Base-by-base conservation (phyloP, 2,113 vertebrate genomes). In the Hemichromis elongatus region DNA sequence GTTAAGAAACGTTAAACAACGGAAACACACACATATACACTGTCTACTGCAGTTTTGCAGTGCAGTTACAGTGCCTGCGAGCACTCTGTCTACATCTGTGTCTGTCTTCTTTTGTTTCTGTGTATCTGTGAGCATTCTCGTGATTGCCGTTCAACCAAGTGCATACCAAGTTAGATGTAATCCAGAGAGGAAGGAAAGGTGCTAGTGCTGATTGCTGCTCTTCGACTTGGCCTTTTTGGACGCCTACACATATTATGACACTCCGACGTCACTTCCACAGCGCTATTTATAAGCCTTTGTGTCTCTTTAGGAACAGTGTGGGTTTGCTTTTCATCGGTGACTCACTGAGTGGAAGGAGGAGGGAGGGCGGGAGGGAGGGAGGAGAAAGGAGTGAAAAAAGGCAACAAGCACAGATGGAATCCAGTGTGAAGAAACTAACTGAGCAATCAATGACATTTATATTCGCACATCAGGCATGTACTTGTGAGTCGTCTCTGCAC, bases 241-340 rank as follows among this genome's bases (percentile, higher is more conserved):
- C 97, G 94, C 97, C 97, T 96, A 97, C 97, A 88, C 95, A 96
- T 97, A 89, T 93, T 89, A 92, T 97, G 97, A 96, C 94, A 95
- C 96, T 93, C 97, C 73, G 93, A 97, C 96, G 96, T 96, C 95
- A 96, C 96, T 97, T 96, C 96, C 96, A 96, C 96, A 95, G 93
- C 0, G 90, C 97, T 99, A 98, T 98, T 98, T 98, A 96, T 98
- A 96, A 90, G 93, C 94, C 95, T 97, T 97, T 97, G 96, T 98
- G 95, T 98, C 97, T 98, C 97, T 98, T 97, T 97, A 98, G 97
- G 96, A 99, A 97, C 96, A 83, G 75, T 96, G 97, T 97, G 96
- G 96, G 96, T 95, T 95, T 94, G 82, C 95, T 96, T 96, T 93
- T 95, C 96, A 95, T 88, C 89, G 84, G 93, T 98, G 97, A 99